Evolutionary conservation across 2,888 invertebrate species (phyloP).

Genomic region (Xanthorhoe designata): DNA sequence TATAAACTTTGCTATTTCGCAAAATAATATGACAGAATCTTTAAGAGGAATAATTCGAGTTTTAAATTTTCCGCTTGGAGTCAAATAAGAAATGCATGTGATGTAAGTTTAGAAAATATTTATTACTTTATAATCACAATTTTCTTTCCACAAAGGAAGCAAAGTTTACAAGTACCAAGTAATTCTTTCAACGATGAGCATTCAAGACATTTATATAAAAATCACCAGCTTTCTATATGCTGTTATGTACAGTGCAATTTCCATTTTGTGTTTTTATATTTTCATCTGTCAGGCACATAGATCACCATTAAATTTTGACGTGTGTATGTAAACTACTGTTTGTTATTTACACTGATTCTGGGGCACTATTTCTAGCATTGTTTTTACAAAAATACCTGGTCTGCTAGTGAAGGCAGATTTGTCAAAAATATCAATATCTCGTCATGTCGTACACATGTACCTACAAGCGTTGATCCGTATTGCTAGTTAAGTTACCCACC

Average conservation of each 20-base stretch:
- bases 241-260: conserved; percentile 45
- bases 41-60: too few species aligned
- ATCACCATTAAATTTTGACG: conserved; percentile 47
- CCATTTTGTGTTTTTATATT: conserved; percentile 27
- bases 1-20: conserved; percentile 42
- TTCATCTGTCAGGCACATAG: conserved; percentile 56
- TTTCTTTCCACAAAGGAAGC: conserved; percentile 40
- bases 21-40: conserved; percentile 1
- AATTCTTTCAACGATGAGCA: conserved; percentile 61
- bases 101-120: conserved; percentile 23
- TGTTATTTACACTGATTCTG: conserved; percentile 32
- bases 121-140: conserved; percentile 31
- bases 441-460: conserved; percentile 32
- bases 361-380: conserved; percentile 31
- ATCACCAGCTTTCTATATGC: conserved; percentile 50
- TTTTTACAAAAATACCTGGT: conserved; percentile 46
- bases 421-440: conserved; percentile 41
- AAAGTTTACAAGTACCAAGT: conserved; percentile 42
- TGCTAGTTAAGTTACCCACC: conserved; percentile 31
- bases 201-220: conserved; percentile 57
- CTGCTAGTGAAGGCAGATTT: conserved; percentile 34
- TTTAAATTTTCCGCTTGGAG: background rate
- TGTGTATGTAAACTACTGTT: conserved; percentile 38
- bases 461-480: conserved; percentile 37
- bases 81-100: conserved; percentile 21